Evolutionary conservation across 2,888 invertebrate species (phyloP).

Genomic region (Eupithecia dodoneata): DNA sequence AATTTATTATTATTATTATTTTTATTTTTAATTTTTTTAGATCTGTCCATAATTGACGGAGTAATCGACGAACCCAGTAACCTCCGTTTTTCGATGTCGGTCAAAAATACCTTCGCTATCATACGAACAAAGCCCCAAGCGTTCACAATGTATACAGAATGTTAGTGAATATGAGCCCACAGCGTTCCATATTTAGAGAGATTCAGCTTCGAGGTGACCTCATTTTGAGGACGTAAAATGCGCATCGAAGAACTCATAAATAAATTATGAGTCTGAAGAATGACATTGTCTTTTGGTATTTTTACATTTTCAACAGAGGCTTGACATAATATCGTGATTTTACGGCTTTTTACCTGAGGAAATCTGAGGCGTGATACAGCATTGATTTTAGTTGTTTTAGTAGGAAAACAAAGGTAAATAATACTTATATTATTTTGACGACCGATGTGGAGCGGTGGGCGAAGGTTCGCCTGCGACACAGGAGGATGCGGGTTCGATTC

Average conservation of each 20-base stretch:
- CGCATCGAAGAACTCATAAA: slow-evolving; percentile 17
- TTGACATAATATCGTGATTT: neutral
- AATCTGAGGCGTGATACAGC: neutral
- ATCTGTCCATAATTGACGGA: no score
- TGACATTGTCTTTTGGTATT: slow-evolving; percentile 5
- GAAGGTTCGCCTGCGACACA: no score
- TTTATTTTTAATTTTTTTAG: no score
- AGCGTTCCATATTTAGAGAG: slow-evolving; percentile 17
- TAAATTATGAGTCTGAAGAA: slow-evolving; percentile 5
- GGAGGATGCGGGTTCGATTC: no score
- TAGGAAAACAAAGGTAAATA: neutral
- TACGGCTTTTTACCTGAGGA: neutral
- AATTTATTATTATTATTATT: no score
- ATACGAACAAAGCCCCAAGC: neutral
- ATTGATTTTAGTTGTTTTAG: neutral
- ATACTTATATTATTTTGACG: no score
- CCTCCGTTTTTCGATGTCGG: no score
- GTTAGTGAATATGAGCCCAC: neutral
- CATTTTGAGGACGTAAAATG: slow-evolving; percentile 14
- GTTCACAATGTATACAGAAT: neutral
- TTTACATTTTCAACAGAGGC: neutral
- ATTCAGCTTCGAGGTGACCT: slow-evolving; percentile 15
- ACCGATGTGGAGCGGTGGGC: no score
- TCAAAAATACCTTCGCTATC: neutral
- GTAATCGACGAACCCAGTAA: no score